phyloP scores from a whole-genome alignment of 2,888 invertebrate genomes.

The Nomada lathburiana region DNA sequence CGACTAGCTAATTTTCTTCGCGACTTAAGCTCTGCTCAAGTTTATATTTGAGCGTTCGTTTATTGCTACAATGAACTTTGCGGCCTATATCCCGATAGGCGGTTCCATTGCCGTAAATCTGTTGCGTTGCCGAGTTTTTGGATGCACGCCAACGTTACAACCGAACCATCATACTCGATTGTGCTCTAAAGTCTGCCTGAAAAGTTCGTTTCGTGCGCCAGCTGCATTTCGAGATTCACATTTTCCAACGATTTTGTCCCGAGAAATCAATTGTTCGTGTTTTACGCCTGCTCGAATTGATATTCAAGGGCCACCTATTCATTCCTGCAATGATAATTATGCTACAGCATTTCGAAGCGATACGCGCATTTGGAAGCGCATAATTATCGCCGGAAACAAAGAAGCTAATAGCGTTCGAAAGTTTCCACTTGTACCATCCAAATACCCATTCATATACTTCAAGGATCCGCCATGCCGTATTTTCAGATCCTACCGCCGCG shows the following conservation, averaged over 20 bases:
- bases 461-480: neutral
- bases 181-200: neutral
- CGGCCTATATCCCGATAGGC: constrained; percentile 4
- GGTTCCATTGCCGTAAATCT: constrained; percentile 20
- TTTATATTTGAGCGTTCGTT: neutral
- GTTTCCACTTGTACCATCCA: no score
- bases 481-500: neutral
- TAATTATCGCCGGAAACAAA: no score
- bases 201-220: constrained; percentile 16
- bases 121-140: constrained; percentile 31
- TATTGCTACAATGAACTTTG: constrained; percentile 3
- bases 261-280: neutral
- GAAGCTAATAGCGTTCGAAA: no score
- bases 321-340: no score
- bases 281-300: neutral
- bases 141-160: constrained; percentile 26
- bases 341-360: no score
- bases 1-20: neutral
- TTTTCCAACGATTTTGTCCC: neutral
- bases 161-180: constrained; percentile 23
- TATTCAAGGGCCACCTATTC: neutral
- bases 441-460: no score
- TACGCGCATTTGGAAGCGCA: no score
- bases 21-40: neutral
- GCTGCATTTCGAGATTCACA: constrained; percentile 7